Base-by-base conservation (phyloP, 1,140 invertebrate species). In the Bombus terrestris region DNA sequence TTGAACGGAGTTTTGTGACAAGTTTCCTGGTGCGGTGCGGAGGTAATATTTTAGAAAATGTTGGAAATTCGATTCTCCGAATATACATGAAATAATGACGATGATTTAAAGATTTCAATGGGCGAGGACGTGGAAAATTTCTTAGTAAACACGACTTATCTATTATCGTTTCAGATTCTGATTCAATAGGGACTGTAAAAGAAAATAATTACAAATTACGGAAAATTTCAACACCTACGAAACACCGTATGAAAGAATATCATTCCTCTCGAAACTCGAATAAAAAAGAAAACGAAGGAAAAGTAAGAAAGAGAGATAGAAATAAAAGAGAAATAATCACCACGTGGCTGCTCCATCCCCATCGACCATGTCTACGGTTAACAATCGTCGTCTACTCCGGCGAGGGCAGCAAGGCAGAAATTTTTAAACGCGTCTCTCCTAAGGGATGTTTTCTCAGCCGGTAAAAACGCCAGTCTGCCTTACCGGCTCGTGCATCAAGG, bases 401-500 rank as follows among this genome's bases (percentile, higher is more conserved):
- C 75, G 57, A 39, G 57, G 13, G 75, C 28, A 53, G 35, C 43
- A 59, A 59, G 66, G 43, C 53, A 81, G 66, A 81, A 81, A 72
- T 77, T 69, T 69, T 76, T 53, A 83, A 83, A 68, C 43, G 25
- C 57, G 69, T 59, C 59, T 66, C 32, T 57, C 10, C 47, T 41
- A 71, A 53, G 37, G 53, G 75, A 77, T 78, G 75, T 72, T 71
- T 79, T 47, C 39, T 22, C 39, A 69, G 77, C 57, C 77, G 83
- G 57, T 83, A 76, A 77, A 86, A 76, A 86, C 62, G 73, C n/a
- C 39, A 12, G 73, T 71, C 85, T 86, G 39, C 28, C 22, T 62
- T 83, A 41, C 80, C 85, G 72, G 47, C 71, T 72, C 15, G 73
- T 62, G 64, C 57, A 18, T 28, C 32, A 59, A 53, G 57, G 71